These are phyloP conservation scores for Brevimyrus niger DNA, from an alignment of 2,113 vertebrate species.

Conservation along the genomic window DNA sequence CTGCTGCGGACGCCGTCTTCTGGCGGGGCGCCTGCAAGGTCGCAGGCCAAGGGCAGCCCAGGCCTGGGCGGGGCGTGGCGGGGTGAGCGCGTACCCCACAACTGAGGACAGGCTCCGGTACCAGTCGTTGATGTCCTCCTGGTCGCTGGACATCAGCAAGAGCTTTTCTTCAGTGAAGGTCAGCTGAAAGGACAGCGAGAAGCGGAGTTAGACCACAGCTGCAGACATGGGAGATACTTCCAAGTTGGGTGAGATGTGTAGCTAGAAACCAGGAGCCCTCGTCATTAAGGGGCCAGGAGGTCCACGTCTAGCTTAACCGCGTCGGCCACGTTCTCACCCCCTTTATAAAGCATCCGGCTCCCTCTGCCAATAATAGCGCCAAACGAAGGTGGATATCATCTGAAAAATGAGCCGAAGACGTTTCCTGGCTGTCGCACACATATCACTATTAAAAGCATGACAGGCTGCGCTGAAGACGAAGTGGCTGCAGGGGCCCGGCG, in stretches of 20 bases:
- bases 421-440: neutral
- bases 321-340: neutral
- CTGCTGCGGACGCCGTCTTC: neutral
- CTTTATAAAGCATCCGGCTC: neutral
- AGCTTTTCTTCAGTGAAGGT: slow-evolving; percentile 79
- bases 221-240: neutral
- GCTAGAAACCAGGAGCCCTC: neutral
- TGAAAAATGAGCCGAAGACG: neutral
- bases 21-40: neutral
- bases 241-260: neutral
- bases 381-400: neutral
- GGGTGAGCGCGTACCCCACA: slow-evolving; percentile 49
- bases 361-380: neutral
- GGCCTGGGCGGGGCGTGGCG: neutral
- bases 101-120: slow-evolving; percentile 66
- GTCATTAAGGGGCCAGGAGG: neutral
- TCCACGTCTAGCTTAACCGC: neutral
- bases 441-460: neutral
- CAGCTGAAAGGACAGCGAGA: slow-evolving; percentile 55
- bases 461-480: neutral
- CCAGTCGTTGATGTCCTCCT: slow-evolving; percentile 79
- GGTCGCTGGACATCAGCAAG: slow-evolving; percentile 80
- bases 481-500: neutral
- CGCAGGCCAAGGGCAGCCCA: neutral
- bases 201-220: neutral